Percentiles rank a stretch among this genome's conserved stretches.
Conservation (phyloP, 2,797 vertebrate species). For the Brachyrhaphis roseni region DNA sequence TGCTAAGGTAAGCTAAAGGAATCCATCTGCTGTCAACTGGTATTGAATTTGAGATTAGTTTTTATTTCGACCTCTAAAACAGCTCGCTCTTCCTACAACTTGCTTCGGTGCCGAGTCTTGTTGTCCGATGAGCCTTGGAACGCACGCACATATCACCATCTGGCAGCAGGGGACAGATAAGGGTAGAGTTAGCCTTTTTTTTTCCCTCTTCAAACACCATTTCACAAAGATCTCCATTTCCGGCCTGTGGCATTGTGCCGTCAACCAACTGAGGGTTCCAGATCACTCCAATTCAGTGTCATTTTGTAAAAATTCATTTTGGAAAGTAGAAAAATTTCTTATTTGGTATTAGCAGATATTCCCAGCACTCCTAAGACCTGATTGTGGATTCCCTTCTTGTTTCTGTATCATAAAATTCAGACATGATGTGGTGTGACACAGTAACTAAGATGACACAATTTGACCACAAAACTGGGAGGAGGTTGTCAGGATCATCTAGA, state of each 20-base stretch:
- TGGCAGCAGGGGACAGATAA: constrained; percentile 72
- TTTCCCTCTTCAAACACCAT: constrained; percentile 37
- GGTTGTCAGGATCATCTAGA: background rate
- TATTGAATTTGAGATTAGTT: constrained; percentile 93
- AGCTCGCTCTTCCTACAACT: constrained; percentile 70
- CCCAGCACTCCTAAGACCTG: background rate
- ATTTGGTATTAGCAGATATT: background rate
- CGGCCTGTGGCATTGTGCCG: constrained; percentile 46
- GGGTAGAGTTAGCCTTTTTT: constrained; percentile 47
- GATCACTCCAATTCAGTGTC: constrained; percentile 49
- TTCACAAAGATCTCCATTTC: constrained; percentile 70
- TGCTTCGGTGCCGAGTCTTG: constrained; percentile 54
- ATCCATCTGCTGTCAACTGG: constrained; percentile 93
- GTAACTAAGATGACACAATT: background rate
- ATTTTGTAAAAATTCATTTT: background rate
- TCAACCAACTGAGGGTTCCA: constrained; percentile 63
- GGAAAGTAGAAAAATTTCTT: background rate
- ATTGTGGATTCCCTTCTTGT: background rate
- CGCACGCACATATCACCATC: constrained; percentile 61
- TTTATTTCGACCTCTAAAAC: constrained; percentile 91
- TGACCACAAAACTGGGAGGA: background rate
- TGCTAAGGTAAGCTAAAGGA: constrained; percentile 92
- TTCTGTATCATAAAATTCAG: background rate
- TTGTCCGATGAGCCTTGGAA: constrained; percentile 60
- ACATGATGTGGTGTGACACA: background rate